Base-by-base conservation (phyloP, 2,888 invertebrate genomes). In the Eristalis arbustorum region DNA sequence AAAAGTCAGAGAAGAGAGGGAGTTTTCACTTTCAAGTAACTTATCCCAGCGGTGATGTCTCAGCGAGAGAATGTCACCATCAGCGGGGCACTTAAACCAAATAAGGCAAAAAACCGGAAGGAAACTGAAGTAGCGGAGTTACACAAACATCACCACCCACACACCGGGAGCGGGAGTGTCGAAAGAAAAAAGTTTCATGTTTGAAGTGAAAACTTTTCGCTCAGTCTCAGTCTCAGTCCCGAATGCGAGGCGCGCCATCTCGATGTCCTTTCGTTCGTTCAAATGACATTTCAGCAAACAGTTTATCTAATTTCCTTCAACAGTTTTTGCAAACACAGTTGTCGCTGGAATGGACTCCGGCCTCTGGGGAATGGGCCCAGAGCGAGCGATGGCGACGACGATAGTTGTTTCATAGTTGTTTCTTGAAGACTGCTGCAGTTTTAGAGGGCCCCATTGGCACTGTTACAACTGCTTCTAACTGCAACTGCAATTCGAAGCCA, bases 231-330 rank as follows among this genome's bases (percentile, higher is more conserved):
- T 78, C 25, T 82, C 75, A 82, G 79, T 79, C 25, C 87, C 72
- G 82, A 75, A 82, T 81, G 75, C 71, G 76, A 77, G 68, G 61
- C 57, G 49, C 66, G 59, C 71, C 78, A 79, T 71, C 74, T 66
- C 64, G 59, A 78, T 69, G 78, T 79, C 72, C 72, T 78, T 75
- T 64, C 66, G 42, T 68, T 57, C 74, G 63, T 79, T 87, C 78
- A 79, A 83, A 82, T 87, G 87, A 87, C 83, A 87, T 87, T 83
- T 79, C 87, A 72, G 87, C 87, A 87, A 87, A 87, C 87, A 87
- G 83, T 87, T 87, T 83, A 82, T 87, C 83, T 87, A 87, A 87
- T 87, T 87, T 87, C 78, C 78, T 83, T 75, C 83, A 87, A 85
- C 80, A 85, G 80, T 85, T 85, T 85, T 85, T 81, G 73, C 76